Evolutionary conservation across 1,140 invertebrate genomes (phyloP), one percentile per base, ranked within the genome.

Genomic region (Drosophila ironensis): DNA sequence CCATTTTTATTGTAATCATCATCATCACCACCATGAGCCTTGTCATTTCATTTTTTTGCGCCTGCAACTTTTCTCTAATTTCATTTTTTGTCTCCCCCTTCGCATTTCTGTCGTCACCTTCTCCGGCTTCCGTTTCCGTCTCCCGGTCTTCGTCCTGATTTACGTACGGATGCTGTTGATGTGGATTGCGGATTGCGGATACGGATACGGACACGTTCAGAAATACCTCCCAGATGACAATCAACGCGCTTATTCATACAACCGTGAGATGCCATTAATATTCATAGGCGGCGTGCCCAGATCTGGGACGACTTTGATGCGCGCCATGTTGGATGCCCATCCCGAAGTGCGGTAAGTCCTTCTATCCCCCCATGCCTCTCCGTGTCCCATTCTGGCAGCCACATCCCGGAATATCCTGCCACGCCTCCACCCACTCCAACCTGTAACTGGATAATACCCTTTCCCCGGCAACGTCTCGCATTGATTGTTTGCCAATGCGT

Each of bases 251-350:
- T 95, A 94, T 89, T 91, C 92, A 40, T 96, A 97, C 88, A 94
- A 96, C 87, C 92, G 96, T 73, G 93, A 96, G 63, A 97, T 97
- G 94, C 97, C 97, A 64, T 92, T 99, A 51, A 98, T 99, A 82
- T 99, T 99, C 91, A 98, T 99, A 89, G 98, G 98, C 17, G 98
- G 98, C 42, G 97, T 99, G 82, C 98, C 98, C 19, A 93, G 98
- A 67, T 98, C 97, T 40, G 98, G 98, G 12, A 99, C 98, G 2
- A 99, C 98, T 27, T 92, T 99, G 47, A 97, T 98, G 94, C 93
- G 98, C 88, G 98, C 98, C 59, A 98, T 99, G 96, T 91, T 99
- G 45, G 98, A 99, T 91, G 98, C 98, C 33, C 98, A 99, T 93
- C 97, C 97, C n/a, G 95, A 97, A 89, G 96, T 99, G 73, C 94